Evolutionary conservation across 2,797 vertebrate species (phyloP), one percentile per base, ranked within the genome.

Genomic region (Vireo griseus): DNA sequence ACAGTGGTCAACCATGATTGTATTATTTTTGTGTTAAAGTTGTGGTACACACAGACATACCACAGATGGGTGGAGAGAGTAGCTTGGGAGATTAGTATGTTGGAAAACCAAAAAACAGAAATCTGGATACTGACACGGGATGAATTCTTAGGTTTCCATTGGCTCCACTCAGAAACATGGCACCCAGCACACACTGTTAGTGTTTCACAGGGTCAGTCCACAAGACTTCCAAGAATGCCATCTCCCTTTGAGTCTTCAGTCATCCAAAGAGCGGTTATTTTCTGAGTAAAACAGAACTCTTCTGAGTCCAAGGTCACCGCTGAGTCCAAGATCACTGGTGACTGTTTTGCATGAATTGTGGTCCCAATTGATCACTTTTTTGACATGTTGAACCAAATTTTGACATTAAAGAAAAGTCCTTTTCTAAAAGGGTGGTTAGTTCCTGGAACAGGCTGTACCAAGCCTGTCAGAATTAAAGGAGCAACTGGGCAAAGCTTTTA

Each of bases 401-500:
- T 2, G 5, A 51, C 44, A 21, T 68, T n/a, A 45, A 17, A n/a
- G 71, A 20, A 81, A 78, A 8, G 8, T 78, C 84, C 21, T 62
- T 73, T 18, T 6, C 21, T 31, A 18, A 47, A 48, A 44, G 10
- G 4, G 2, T 33, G 3, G 1, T 63, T 11, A 2, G 24, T 50
- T 33, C 22, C 63, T 48, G 20, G 24, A 83, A 33, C 6, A 47
- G 37, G 9, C 29, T 84, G 13, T 4, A 16, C 13, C 28, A 84
- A 44, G 14, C 7, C 28, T 65, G 22, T 29, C 58, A 61, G 40
- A 51, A 20, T 59, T 79, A 42, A 65, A 42, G 21, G 19, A 76
- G 16, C 2, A 3, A 24, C 14, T 58, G 29, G 24, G 16, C 2
- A 5, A 84, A 0, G 0, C 24, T 74, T 10, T 55, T 40, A 63